A percentile compares a stretch with the other conserved stretches of the same genome.
phyloP scores from a whole-genome alignment of 2,113 vertebrate species.

The Rhineura floridana region DNA sequence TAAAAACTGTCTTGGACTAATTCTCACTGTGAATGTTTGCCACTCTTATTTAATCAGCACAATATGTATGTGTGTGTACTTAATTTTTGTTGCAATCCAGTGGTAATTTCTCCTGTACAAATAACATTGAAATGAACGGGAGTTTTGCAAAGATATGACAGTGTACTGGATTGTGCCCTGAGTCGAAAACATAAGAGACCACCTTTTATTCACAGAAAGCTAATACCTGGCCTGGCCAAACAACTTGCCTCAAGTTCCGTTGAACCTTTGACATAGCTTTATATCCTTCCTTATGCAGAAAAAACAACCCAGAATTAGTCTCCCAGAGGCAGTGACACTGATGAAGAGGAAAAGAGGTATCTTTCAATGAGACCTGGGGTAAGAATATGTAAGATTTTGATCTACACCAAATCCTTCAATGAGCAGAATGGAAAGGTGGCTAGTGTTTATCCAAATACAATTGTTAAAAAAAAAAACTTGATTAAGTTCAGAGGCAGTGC shows the following conservation, averaged over 20 bases:
- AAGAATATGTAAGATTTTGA: neutral
- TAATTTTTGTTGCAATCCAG: no score
- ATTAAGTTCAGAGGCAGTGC: neutral
- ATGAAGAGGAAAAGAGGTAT: neutral
- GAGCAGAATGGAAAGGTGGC: neutral
- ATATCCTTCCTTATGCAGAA: neutral
- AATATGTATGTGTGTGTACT: neutral
- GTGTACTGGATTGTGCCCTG: no score
- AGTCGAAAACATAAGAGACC: no score
- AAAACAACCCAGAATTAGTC: neutral
- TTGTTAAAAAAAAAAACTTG: neutral
- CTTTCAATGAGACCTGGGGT: neutral
- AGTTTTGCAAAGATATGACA: no score
- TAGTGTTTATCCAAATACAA: neutral
- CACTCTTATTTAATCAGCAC: neutral
- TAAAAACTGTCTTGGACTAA: neutral
- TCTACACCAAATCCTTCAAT: neutral
- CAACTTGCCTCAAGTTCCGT: neutral
- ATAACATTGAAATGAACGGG: neutral
- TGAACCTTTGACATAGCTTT: neutral
- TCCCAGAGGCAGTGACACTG: neutral
- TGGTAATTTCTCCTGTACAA: neutral
- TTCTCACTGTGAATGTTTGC: fast-evolving
- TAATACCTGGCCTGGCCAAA: no score
- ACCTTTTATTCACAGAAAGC: neutral